Base-by-base conservation (phyloP, 2,113 vertebrate genomes). In the Charina bottae region DNA sequence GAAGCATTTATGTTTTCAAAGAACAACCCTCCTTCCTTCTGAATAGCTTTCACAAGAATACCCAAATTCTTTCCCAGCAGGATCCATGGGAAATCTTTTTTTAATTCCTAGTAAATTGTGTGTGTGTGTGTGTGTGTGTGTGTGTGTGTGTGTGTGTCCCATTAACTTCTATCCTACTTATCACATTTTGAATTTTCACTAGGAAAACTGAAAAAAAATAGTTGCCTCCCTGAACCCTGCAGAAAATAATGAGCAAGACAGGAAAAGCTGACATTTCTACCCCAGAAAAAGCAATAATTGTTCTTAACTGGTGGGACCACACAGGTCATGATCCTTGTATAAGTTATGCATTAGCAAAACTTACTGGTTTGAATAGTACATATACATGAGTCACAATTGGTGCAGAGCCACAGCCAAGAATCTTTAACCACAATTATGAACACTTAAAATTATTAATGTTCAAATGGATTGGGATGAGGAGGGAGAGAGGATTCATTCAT, bases 391-490 rank as follows among this genome's bases (percentile, higher is more conserved):
- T 88, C 72, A 89, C 58, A 54, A 21, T 64, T 54, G 46, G 91
- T 37, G 46, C 28, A 64, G 54, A 87, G 83, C 53, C 26, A 15
- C 23, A 89, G 78, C 58, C 78, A 93, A 95, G 17, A 88, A 89
- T 92, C 93, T 78, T 94, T 93, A 89, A 93, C 93, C 90, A n/a
- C 42, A 89, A 54, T 92, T 92, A 93, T 94, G 19, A 92, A 90
- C 90, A 84, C 15, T 89, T 95, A 89, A 93, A 96, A 94, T 55
- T 83, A 94, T 89, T 90, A 87, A 95, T 91, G 62, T 23, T 42
- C 85, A 60, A 91, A 21, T 0, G 23, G 90, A 90, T 17, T 3
- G 89, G 92, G 93, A 6, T 33, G 42, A 87, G 95, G 90, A 90
- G 54, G 89, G 85, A 91, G 1, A 83, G 92, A 78, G 91, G 89